phyloP scores from a whole-genome alignment of 35 echinoderm and acorn worm species.

The Ophioderma brevispina region DNA sequence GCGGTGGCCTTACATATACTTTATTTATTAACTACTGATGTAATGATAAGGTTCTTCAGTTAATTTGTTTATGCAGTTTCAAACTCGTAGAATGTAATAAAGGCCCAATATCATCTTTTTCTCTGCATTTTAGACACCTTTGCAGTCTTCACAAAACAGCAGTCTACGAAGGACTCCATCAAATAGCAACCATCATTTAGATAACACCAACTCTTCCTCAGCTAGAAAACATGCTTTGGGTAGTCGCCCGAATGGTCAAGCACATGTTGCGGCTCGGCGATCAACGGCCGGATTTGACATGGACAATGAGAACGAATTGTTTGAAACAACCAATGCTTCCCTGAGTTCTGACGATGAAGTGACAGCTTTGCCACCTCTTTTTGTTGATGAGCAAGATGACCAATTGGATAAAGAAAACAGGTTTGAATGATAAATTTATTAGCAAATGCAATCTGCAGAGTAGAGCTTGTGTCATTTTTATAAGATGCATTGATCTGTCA shows the following conservation, averaged over 20 bases:
- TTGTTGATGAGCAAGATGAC: not conserved
- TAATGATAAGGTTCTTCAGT: too few relatives aligned
- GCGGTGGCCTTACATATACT: too few relatives aligned
- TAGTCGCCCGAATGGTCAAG: not conserved
- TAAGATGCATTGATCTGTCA: not conserved
- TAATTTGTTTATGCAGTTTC: too few relatives aligned
- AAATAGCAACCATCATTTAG: not conserved
- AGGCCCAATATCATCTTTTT: too few relatives aligned
- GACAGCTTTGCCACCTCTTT: not conserved
- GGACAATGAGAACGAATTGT: not conserved
- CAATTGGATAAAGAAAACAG: not conserved
- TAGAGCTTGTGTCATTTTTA: not conserved
- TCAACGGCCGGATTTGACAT: not conserved
- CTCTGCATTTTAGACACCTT: too few relatives aligned
- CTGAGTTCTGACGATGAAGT: not conserved
- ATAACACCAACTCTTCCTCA: not conserved
- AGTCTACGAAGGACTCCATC: not conserved
- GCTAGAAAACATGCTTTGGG: not conserved
- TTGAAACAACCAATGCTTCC: too few relatives aligned
- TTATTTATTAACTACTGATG: too few relatives aligned
- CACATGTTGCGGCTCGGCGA: not conserved
- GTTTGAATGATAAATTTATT: too few relatives aligned
- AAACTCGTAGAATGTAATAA: too few relatives aligned
- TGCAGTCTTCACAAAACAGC: not conserved
- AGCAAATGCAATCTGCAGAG: too few relatives aligned